These are phyloP conservation scores for Dryomyza anilis DNA, from an alignment of 2,888 invertebrate genomes.

Conservation along the genomic window DNA sequence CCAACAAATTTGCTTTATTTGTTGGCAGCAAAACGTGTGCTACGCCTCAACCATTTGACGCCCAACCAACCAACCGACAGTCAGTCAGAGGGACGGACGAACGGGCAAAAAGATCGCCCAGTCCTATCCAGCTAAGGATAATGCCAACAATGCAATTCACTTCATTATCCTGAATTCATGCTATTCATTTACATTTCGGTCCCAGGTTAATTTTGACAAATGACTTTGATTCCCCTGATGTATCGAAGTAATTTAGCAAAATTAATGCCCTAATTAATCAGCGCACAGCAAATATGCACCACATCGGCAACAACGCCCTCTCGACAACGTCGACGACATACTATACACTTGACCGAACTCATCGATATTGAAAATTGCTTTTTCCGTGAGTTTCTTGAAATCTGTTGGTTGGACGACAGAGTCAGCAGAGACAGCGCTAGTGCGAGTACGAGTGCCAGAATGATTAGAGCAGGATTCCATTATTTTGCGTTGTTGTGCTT, in stretches of 20 bases:
- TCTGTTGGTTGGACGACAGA: no score
- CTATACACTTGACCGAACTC: slow-evolving; percentile 19
- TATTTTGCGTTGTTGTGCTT: no score
- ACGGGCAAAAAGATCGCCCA: no score
- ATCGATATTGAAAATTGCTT: slow-evolving; percentile 25
- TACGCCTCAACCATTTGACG: not conserved
- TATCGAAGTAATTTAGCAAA: slow-evolving; percentile 58
- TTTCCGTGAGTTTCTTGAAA: no score
- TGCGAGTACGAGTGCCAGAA: no score
- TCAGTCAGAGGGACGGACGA: not conserved
- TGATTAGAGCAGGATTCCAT: no score
- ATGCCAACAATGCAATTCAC: slow-evolving; percentile 17
- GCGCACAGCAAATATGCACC: slow-evolving; percentile 1
- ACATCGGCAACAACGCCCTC: not conserved
- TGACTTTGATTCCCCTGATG: slow-evolving; percentile 58
- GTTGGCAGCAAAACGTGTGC: not conserved
- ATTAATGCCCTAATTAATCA: slow-evolving; percentile 59
- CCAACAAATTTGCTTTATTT: not conserved
- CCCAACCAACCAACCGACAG: not conserved
- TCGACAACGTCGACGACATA: not conserved
- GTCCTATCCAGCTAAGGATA: not conserved
- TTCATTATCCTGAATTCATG: slow-evolving; percentile 36
- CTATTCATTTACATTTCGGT: slow-evolving; percentile 44
- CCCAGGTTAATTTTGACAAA: slow-evolving; percentile 60
- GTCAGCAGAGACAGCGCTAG: not conserved